Evolutionary conservation across 2,888 invertebrate genomes (phyloP).

Genomic region (Chromoteleia sp.): DNA sequence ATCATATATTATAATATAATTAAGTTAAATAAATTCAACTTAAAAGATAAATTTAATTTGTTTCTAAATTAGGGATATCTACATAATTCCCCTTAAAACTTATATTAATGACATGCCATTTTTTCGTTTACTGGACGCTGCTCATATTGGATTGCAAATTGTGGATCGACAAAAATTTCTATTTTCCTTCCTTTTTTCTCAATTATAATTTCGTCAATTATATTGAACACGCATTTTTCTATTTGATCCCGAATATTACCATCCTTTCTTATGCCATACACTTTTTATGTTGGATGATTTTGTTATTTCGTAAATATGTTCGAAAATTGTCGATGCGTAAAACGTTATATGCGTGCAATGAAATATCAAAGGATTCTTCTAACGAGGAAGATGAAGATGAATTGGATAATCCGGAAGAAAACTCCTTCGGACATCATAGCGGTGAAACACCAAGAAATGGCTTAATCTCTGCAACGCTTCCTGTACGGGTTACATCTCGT

Average conservation of each 20-base stretch:
- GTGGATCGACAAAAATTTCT: constrained; percentile 70
- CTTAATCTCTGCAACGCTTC: constrained; percentile 83
- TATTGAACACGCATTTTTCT: neutral
- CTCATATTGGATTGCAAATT: constrained; percentile 74
- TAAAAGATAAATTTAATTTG: too few relatives aligned
- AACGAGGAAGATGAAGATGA: constrained; percentile 83
- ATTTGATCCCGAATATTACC: neutral
- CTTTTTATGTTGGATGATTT: neutral
- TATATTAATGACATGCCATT: constrained; percentile 40
- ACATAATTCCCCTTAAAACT: neutral
- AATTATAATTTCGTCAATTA: neutral
- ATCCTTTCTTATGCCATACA: constrained; percentile 7
- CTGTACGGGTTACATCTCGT: constrained; percentile 83
- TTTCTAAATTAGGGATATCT: too few relatives aligned
- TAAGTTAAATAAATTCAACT: too few relatives aligned
- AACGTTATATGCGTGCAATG: neutral
- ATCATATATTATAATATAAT: too few relatives aligned
- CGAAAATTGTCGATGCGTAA: constrained; percentile 1
- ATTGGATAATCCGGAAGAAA: constrained; percentile 82
- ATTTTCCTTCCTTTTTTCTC: constrained; percentile 19
- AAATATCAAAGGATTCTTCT: constrained; percentile 80
- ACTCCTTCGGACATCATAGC: constrained; percentile 79
- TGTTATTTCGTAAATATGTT: constrained; percentile 2
- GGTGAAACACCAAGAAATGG: constrained; percentile 81
- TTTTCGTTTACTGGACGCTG: constrained; percentile 68